Evolutionary conservation across 1,140 invertebrate species (phyloP).

Genomic region (Zaprionus vittiger): DNA sequence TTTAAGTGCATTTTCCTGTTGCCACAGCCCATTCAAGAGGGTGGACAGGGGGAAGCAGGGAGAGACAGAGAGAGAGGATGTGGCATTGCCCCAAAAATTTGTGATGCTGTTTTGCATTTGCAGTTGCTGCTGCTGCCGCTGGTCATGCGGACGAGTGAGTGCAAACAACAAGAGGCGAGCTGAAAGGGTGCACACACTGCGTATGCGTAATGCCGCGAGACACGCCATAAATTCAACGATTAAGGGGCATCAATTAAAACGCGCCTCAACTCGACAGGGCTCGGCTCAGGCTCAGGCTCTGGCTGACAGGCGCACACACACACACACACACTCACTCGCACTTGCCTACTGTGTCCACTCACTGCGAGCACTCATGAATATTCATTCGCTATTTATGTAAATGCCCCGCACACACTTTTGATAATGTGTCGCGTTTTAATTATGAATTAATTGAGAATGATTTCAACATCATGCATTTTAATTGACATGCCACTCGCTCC

Average conservation of each 20-base stretch:
- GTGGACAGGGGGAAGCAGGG: background rate
- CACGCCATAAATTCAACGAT: slow-evolving; percentile 26
- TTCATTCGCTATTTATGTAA: slow-evolving; percentile 77
- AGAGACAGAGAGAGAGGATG: background rate
- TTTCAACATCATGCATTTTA: slow-evolving; percentile 82
- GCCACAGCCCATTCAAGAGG: background rate
- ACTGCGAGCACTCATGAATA: slow-evolving; percentile 61
- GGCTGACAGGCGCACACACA: slow-evolving; percentile 6
- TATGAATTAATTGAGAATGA: slow-evolving; percentile 82
- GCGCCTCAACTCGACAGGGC: background rate
- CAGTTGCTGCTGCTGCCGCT: slow-evolving; percentile 18
- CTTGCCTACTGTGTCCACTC: background rate
- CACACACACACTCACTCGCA: background rate
- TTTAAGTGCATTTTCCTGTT: slow-evolving; percentile 78
- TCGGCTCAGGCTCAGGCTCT: background rate
- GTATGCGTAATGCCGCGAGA: slow-evolving; percentile 30
- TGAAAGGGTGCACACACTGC: slow-evolving; percentile 19
- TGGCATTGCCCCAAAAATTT: slow-evolving; percentile 27
- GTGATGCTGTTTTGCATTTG: slow-evolving; percentile 1
- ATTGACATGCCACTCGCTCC: slow-evolving; percentile 70
- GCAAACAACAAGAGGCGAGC: slow-evolving; percentile 28
- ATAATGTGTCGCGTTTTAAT: slow-evolving; percentile 81
- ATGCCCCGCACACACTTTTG: slow-evolving; percentile 64
- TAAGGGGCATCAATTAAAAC: slow-evolving; percentile 44
- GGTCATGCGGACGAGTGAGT: slow-evolving; percentile 12